phyloP scores from a whole-genome alignment of 2,113 vertebrate genomes.

The Baryphthengus martii region DNA sequence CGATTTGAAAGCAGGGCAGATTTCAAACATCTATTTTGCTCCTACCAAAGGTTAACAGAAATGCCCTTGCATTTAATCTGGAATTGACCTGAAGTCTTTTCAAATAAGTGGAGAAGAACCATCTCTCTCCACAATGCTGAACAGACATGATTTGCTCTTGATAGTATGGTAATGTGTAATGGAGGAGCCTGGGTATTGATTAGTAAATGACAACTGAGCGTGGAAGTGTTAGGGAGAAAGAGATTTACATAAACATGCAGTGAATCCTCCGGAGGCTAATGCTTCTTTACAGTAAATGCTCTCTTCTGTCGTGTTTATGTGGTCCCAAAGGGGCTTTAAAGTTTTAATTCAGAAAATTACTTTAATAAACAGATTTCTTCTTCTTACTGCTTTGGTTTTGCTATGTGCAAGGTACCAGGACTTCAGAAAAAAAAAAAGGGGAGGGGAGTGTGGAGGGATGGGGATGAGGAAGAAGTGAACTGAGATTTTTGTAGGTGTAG shows the following conservation, averaged over 20 bases:
- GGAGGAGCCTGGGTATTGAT: neutral
- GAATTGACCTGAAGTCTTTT: neutral
- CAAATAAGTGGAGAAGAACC: neutral
- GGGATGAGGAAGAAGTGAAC: neutral
- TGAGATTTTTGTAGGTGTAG: neutral
- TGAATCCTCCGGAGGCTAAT: neutral
- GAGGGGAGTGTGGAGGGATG: accelerated
- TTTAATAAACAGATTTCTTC: neutral
- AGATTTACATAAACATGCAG: neutral
- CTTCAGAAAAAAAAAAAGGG: neutral
- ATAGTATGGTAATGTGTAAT: neutral
- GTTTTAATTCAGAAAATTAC: neutral
- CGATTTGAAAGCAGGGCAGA: neutral
- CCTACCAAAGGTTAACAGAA: neutral
- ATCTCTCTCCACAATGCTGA: neutral
- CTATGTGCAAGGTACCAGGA: neutral
- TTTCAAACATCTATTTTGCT: neutral
- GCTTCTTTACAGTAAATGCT: neutral
- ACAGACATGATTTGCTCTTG: neutral
- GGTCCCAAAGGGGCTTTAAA: neutral
- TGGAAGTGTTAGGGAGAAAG: neutral
- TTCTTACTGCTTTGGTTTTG: neutral
- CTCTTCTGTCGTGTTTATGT: neutral
- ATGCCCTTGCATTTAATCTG: neutral
- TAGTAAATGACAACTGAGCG: neutral